These are phyloP conservation scores for Corythornis vintsioides DNA, from an alignment of 2,113 vertebrate genomes.

Conservation along the genomic window DNA sequence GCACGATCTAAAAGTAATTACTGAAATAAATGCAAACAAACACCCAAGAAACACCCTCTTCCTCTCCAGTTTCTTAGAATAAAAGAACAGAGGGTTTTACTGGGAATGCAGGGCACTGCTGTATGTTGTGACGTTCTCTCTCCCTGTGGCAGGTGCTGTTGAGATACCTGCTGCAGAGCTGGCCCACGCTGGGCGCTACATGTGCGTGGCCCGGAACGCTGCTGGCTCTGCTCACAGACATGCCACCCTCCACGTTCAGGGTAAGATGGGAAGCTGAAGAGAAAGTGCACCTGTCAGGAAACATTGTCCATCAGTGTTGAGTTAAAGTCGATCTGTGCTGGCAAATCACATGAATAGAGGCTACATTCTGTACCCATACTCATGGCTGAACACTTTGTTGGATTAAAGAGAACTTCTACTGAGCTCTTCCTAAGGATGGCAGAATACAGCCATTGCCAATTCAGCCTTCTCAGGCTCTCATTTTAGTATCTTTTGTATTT, in stretches of 20 bases:
- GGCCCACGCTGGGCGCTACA: conserved; percentile 86
- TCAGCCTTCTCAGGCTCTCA: not conserved
- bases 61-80: not conserved
- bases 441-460: not conserved
- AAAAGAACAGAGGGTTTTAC: not conserved
- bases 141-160: conserved; percentile 80
- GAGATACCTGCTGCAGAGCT: conserved; percentile 85
- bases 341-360: not conserved
- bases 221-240: conserved; percentile 89
- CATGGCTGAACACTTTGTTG: not conserved
- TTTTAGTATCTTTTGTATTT: not conserved
- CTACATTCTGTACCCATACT: not conserved
- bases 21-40: not conserved
- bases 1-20: not conserved
- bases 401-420: not conserved
- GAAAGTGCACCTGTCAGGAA: not conserved
- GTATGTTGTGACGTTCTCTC: not conserved
- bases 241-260: conserved; percentile 86
- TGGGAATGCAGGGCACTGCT: not conserved
- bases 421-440: not conserved
- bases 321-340: not conserved
- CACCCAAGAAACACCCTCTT: not conserved
- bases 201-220: conserved; percentile 83
- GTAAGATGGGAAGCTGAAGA: conserved; percentile 67
- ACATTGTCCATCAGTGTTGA: too few relatives aligned